Base-by-base conservation (phyloP, 2,888 invertebrate genomes). In the Amphipyra berbera region DNA sequence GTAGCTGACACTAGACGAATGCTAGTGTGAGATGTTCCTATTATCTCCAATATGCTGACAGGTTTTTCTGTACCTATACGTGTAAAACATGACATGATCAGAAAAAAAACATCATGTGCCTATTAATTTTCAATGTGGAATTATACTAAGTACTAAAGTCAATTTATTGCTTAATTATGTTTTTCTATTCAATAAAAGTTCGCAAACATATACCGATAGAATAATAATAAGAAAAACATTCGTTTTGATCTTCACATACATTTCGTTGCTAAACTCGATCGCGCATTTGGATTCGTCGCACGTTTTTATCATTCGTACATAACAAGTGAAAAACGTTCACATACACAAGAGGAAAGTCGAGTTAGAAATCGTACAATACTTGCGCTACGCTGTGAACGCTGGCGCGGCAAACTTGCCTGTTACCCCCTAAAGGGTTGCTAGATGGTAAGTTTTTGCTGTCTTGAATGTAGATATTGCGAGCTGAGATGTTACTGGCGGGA, bases 241-340 rank as follows among this genome's bases (percentile, higher is more conserved):
- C 48, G 60, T 58, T 53, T 64, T 66, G 56, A 76, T 74, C 60
- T 48, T 57, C 50, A 61, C 63, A 58, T 61, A 68, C 53, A 61
- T 62, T 49, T 46, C 30, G 35, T 58, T 47, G 46, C 65, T 46
- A 61, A 55, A 76, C 58, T 69, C 63, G 66, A 68, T 74, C 55
- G 30, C 54, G 49, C 48, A 75, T 83, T 79, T 64, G 53, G 38
- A 88, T 83, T 87, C 86, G 52, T 55, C 60, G 65, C 87, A 87
- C 88, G 86, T 88, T 79, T 82, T 81, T 88, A 85, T 86, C 86
- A 85, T 87, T 83, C 82, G 74, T 83, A 82, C 76, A 85, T 87
- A 88, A 86, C 84, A 88, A 85, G 85, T 85, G 84, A 85, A 87
- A 85, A 85, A 86, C 81, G 79, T 75, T 76, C 76, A 73, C 76